Conservation (phyloP, 1,140 invertebrate species). For the Drosophila parvula region DNA sequence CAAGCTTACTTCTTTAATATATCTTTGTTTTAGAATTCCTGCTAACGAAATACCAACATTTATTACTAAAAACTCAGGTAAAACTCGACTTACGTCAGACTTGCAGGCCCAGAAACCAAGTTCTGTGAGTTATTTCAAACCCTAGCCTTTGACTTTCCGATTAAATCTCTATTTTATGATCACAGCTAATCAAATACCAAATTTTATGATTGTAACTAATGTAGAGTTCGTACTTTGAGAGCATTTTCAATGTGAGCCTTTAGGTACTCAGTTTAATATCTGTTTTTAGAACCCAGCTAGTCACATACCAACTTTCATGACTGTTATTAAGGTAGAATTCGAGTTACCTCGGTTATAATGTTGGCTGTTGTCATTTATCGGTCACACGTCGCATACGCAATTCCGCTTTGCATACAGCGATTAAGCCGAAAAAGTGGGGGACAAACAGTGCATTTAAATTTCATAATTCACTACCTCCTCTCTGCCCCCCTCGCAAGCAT, state of each 20-base stretch:
- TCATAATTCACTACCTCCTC: conserved; percentile 29
- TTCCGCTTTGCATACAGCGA: conserved; percentile 31
- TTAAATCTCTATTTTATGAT: neutral
- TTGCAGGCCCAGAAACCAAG: neutral
- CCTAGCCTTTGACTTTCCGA: neutral
- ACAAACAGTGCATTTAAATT: conserved; percentile 41
- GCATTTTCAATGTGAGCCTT: too few relatives aligned
- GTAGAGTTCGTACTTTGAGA: neutral
- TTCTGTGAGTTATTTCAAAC: neutral
- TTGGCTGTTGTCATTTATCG: neutral
- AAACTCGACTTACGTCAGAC: neutral
- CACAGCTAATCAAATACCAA: neutral
- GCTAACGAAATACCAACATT: too few relatives aligned
- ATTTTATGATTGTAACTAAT: neutral
- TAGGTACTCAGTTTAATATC: too few relatives aligned
- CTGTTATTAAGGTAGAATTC: neutral
- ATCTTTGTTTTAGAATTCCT: too few relatives aligned
- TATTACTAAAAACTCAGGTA: too few relatives aligned
- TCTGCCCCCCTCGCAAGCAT: neutral
- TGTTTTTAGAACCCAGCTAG: neutral
- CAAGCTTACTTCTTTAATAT: too few relatives aligned
- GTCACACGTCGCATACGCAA: conserved; percentile 25
- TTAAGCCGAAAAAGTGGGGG: conserved; percentile 9
- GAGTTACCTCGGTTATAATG: neutral
- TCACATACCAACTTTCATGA: neutral